Percentiles rank a stretch among this genome's conserved stretches.
phyloP scores from a whole-genome alignment of 2,888 invertebrate genomes.

The Dynastes tityus region DNA sequence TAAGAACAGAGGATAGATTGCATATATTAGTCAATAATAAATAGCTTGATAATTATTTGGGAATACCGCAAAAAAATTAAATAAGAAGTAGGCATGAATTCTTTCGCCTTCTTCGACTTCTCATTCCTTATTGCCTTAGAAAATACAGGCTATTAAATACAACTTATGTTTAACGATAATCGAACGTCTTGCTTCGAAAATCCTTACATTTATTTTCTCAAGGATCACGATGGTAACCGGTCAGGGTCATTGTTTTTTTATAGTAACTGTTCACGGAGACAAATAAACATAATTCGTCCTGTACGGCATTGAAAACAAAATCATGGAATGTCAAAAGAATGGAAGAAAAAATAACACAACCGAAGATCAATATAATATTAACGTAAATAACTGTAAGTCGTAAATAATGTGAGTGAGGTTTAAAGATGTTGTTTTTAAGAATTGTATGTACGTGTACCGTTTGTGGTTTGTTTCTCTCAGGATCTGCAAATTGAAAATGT shows the following conservation, averaged over 20 bases:
- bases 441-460: neutral
- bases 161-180: slow-evolving; percentile 3
- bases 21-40: slow-evolving; percentile 13
- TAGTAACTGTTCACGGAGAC: neutral
- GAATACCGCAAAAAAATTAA: slow-evolving; percentile 26
- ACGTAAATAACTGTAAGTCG: slow-evolving; percentile 26
- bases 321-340: slow-evolving; percentile 21
- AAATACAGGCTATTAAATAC: neutral
- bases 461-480: neutral
- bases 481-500: neutral
- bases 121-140: neutral
- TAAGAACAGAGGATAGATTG: slow-evolving; percentile 19
- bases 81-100: neutral
- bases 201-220: slow-evolving; percentile 12
- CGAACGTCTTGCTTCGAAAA: neutral
- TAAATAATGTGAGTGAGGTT: slow-evolving; percentile 13
- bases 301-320: slow-evolving; percentile 34
- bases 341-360: slow-evolving; percentile 10
- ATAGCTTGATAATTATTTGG: slow-evolving; percentile 35
- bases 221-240: slow-evolving; percentile 18
- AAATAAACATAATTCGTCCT: slow-evolving; percentile 26
- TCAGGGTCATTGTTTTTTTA: slow-evolving; percentile 31
- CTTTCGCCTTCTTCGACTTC: too few species aligned
- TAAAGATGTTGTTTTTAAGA: slow-evolving; percentile 1
- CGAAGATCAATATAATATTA: neutral